Conservation (phyloP, 2,888 invertebrate species). For the Leistus spinibarbis region DNA sequence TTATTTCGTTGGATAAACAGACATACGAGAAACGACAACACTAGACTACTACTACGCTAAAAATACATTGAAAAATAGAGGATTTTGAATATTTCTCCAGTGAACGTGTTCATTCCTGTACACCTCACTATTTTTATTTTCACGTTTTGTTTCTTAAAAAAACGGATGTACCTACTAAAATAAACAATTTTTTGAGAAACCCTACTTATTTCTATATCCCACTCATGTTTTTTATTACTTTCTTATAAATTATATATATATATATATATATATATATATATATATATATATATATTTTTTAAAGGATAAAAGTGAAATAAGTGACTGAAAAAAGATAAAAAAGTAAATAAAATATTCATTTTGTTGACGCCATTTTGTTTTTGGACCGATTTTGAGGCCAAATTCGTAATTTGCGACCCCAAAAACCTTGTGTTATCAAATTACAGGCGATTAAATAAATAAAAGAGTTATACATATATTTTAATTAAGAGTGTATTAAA, state of each 20-base stretch:
- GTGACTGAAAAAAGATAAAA: too few species aligned
- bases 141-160: neutral
- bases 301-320: too few species aligned
- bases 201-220: neutral
- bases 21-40: neutral
- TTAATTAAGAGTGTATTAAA: too few species aligned
- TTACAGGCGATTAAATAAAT: too few species aligned
- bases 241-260: neutral
- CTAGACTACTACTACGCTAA: neutral
- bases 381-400: too few species aligned
- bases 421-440: too few species aligned
- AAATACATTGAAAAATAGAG: neutral
- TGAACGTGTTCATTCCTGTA: neutral
- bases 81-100: neutral
- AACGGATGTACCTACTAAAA: neutral
- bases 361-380: too few species aligned
- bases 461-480: too few species aligned
- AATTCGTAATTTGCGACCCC: too few species aligned
- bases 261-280: too few species aligned
- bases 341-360: too few species aligned
- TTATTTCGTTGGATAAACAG: neutral
- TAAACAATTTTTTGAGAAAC: neutral
- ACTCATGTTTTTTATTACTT: neutral
- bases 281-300: too few species aligned
- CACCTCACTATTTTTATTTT: neutral